These are phyloP conservation scores for Luperina testacea DNA, from an alignment of 2,888 invertebrate species.

Conservation along the genomic window DNA sequence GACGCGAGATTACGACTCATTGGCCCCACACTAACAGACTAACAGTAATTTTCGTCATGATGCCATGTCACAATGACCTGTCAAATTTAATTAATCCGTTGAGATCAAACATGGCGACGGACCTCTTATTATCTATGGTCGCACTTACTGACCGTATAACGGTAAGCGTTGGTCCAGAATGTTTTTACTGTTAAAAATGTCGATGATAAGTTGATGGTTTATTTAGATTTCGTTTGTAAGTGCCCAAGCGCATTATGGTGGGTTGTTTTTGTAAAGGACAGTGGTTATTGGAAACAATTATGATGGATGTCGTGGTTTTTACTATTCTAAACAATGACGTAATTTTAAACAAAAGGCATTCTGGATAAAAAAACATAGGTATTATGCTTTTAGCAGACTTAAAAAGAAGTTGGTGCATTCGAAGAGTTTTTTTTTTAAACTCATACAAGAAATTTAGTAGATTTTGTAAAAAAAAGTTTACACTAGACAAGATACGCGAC, in stretches of 20 bases:
- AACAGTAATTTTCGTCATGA: slow-evolving; percentile 58
- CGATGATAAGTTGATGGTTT: slow-evolving; percentile 73
- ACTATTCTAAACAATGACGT: not conserved
- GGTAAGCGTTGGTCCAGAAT: slow-evolving; percentile 77
- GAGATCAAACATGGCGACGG: slow-evolving; percentile 63
- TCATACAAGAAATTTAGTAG: not conserved
- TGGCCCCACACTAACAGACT: slow-evolving; percentile 46
- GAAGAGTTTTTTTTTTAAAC: not conserved
- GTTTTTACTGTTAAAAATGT: slow-evolving; percentile 82
- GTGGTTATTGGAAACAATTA: slow-evolving; percentile 6
- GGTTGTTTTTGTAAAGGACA: slow-evolving; percentile 41
- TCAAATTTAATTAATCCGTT: slow-evolving; percentile 78
- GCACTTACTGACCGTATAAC: slow-evolving; percentile 74
- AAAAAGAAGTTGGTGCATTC: not conserved
- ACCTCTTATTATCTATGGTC: slow-evolving; percentile 64
- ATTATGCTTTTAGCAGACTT: not conserved
- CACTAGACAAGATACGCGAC: too few species aligned
- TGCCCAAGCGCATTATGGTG: slow-evolving; percentile 46
- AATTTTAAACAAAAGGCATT: not conserved
- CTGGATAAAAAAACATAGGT: too few species aligned
- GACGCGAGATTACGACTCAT: slow-evolving; percentile 53
- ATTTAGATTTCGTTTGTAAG: slow-evolving; percentile 68
- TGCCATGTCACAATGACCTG: slow-evolving; percentile 71
- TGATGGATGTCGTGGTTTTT: not conserved
- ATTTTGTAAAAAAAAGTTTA: not conserved